These are phyloP conservation scores for Punctoribates punctum DNA, from an alignment of 2,888 invertebrate genomes.

Conservation along the genomic window DNA sequence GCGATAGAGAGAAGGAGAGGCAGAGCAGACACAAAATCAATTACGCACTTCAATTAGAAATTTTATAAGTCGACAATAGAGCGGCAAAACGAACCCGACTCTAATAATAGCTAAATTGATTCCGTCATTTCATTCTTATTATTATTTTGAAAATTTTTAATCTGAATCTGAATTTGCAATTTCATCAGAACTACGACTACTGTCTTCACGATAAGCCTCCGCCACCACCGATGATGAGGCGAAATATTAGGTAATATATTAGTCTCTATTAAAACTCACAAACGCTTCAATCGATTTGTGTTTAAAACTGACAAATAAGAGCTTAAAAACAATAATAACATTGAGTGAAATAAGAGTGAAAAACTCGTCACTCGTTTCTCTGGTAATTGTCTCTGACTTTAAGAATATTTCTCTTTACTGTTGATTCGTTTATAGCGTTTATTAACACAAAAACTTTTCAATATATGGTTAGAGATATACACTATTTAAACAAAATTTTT, in stretches of 20 bases:
- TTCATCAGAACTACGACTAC: not conserved
- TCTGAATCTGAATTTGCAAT: conserved; percentile 28
- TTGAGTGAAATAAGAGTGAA: not conserved
- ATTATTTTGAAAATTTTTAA: conserved; percentile 14
- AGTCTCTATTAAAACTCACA: not conserved
- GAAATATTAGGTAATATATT: not conserved
- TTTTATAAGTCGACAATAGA: conserved; percentile 25
- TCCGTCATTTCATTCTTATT: conserved; percentile 10
- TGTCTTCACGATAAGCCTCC: not conserved
- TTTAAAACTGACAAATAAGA: conserved; percentile 20
- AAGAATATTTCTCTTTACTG: too few species aligned
- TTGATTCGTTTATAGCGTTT: not conserved
- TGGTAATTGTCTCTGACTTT: too few species aligned
- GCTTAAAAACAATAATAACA: not conserved
- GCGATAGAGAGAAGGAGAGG: not conserved
- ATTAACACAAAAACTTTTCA: conserved; percentile 9
- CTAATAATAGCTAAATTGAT: conserved; percentile 7
- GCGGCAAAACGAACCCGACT: not conserved
- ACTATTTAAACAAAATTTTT: conserved; percentile 19
- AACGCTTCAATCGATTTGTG: conserved; percentile 7
- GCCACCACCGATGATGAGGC: conserved; percentile 3
- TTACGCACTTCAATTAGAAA: conserved; percentile 29
- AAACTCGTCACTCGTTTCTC: not conserved
- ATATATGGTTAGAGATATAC: conserved; percentile 10
- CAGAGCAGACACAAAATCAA: conserved; percentile 26